Evolutionary conservation across 1,140 invertebrate species (phyloP).

Genomic region (Heterodera schachtii): DNA sequence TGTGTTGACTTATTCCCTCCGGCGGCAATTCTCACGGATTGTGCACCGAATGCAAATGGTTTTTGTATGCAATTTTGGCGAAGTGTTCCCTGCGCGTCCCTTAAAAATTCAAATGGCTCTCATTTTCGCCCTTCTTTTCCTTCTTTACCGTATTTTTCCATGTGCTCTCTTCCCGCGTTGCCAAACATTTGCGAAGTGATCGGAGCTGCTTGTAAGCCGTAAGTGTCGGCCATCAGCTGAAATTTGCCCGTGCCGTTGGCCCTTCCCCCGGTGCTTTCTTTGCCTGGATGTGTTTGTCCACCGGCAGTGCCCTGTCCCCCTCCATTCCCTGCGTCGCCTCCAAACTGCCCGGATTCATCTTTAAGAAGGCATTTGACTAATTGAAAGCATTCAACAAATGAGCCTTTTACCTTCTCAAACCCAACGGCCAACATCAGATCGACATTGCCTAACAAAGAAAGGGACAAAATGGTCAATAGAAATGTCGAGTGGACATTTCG

Average conservation of each 20-base stretch:
- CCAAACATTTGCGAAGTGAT: slow-evolving; percentile 71
- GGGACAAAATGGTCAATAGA: background rate
- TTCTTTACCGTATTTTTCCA: slow-evolving; percentile 81
- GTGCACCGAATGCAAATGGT: slow-evolving; percentile 92
- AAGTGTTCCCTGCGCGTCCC: slow-evolving; percentile 86
- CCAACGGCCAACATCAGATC: slow-evolving; percentile 89
- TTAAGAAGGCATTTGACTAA: background rate
- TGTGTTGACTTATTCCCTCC: slow-evolving; percentile 65
- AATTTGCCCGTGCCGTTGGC: background rate
- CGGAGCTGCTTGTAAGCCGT: slow-evolving; percentile 71
- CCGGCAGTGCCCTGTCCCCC: slow-evolving; percentile 84
- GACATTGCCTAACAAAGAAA: slow-evolving; percentile 69
- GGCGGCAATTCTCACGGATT: slow-evolving; percentile 73
- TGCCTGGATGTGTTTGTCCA: slow-evolving; percentile 83
- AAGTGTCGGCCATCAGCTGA: slow-evolving; percentile 77
- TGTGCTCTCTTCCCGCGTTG: slow-evolving; percentile 92
- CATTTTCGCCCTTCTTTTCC: background rate
- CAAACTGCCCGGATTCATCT: slow-evolving; percentile 88
- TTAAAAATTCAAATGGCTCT: slow-evolving; percentile 6
- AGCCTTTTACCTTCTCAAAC: slow-evolving; percentile 78
- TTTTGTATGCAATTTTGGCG: slow-evolving; percentile 95
- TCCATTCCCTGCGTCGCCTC: slow-evolving; percentile 71
- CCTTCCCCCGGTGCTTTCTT: background rate
- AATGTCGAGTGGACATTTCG: background rate
- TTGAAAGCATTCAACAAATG: no score